These are phyloP conservation scores for Sylvicola cinctus DNA, from an alignment of 2,888 invertebrate genomes.

Conservation along the genomic window DNA sequence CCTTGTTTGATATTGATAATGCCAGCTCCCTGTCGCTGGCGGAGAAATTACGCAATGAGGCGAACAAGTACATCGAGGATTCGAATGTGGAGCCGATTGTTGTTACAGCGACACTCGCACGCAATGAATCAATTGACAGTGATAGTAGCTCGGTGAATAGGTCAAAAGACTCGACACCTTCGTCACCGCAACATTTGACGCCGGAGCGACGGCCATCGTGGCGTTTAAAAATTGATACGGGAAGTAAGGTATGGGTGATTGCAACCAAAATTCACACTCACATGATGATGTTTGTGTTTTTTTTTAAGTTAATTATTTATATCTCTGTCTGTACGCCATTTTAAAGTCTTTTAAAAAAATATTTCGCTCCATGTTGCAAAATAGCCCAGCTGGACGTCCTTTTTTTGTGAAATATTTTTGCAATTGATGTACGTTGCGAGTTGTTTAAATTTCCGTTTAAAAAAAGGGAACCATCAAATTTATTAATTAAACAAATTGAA, in stretches of 20 bases:
- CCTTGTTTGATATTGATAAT: constrained; percentile 18
- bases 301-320: no score
- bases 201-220: constrained; percentile 73
- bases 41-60: constrained; percentile 17
- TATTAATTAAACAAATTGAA: no score
- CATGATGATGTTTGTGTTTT: background rate
- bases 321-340: no score
- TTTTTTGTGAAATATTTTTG: no score
- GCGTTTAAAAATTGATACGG: constrained; percentile 76
- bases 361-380: no score
- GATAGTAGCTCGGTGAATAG: constrained; percentile 2
- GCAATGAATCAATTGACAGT: constrained; percentile 3
- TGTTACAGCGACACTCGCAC: constrained; percentile 3
- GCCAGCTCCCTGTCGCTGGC: constrained; percentile 15
- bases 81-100: constrained; percentile 5
- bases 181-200: constrained; percentile 11
- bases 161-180: constrained; percentile 8
- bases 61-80: constrained; percentile 15
- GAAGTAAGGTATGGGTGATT: constrained; percentile 51
- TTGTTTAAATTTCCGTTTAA: no score
- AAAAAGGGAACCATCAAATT: no score
- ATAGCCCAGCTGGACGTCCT: no score
- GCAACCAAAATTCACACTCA: background rate
- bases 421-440: no score
- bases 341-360: no score